A percentile compares a stretch with the other conserved stretches of the same genome.
Evolutionary conservation across 2,113 vertebrate species (phyloP).

Genomic region (Stegostoma tigrinum): DNA sequence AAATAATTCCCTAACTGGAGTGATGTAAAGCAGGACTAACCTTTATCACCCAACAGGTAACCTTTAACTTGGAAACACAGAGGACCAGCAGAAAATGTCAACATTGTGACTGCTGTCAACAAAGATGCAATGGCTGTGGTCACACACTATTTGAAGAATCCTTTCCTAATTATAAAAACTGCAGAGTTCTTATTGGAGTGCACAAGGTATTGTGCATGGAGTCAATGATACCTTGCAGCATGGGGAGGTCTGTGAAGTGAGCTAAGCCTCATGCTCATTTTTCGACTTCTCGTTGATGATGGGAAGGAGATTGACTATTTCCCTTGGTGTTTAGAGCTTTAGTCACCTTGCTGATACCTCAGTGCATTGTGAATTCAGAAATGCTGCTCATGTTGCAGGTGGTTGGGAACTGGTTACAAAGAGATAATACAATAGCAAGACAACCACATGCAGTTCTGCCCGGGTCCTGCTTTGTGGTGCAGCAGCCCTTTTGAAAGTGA

Average conservation of each 20-base stretch:
- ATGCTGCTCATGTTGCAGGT: neutral
- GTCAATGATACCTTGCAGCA: neutral
- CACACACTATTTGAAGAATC: no score
- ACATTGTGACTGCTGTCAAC: no score
- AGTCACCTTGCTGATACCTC: neutral
- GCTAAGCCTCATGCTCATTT: neutral
- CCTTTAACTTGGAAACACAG: no score
- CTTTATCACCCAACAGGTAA: no score
- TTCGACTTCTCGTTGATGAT: neutral
- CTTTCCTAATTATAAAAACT: neutral
- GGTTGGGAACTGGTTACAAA: neutral
- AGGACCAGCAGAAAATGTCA: no score
- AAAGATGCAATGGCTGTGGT: no score
- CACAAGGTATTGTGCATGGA: neutral
- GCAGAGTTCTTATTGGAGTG: neutral
- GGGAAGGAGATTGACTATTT: neutral
- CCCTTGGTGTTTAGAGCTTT: neutral
- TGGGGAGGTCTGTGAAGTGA: neutral
- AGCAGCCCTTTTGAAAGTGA: neutral
- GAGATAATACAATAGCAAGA: neutral
- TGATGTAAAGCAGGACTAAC: no score
- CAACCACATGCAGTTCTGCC: neutral
- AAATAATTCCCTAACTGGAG: no score
- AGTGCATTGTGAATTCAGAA: neutral
- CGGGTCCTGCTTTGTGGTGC: neutral